Evolutionary conservation across 2,888 invertebrate genomes (phyloP), one percentile per base, ranked within the genome.

Genomic region (Heliconius ismenius): DNA sequence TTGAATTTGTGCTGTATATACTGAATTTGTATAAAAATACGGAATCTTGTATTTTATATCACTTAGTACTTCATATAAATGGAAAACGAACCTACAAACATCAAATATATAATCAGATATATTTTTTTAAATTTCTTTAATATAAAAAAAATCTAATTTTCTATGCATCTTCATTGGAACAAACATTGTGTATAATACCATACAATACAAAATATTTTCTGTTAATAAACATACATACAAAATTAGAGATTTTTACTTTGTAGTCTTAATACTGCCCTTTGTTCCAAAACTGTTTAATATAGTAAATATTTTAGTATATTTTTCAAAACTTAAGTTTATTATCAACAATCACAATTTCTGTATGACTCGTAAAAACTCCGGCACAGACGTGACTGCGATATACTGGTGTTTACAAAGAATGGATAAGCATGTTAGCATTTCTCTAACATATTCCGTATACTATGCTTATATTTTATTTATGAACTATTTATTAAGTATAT

Each of bases 371-470:
- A 90, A 91, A 89, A 84, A 88, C 79, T 87, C 84, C 82, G 85
- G 82, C 81, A 83, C 82, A 86, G 86, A 91, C 92, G 92, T 92
- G 92, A 91, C 92, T 90, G 88, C 90, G 92, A 91, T 92, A 90
- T 91, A 90, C 83, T 89, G 86, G 87, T 87, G 86, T 88, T 91
- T 91, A 92, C 90, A 86, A 76, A 62, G 78, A 77, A 76, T 63
- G 28, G 74, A 69, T 72, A 79, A 76, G 76, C 60, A 74, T 54
- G 58, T 68, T 65, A 9, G 21, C 21, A 65, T 43, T 60, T 60
- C 58, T 54, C 9, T 67, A 13, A 63, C 43, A 49, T 75, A 67
- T 75, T 77, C 74, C 65, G 72, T 69, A 68, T 49, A 15, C n/a
- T 49, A 39, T 39, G 28, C 58, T 72, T 43, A 74, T 72, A 49